Conservation (phyloP, 2,888 invertebrate genomes). For the Plebejus anna region DNA sequence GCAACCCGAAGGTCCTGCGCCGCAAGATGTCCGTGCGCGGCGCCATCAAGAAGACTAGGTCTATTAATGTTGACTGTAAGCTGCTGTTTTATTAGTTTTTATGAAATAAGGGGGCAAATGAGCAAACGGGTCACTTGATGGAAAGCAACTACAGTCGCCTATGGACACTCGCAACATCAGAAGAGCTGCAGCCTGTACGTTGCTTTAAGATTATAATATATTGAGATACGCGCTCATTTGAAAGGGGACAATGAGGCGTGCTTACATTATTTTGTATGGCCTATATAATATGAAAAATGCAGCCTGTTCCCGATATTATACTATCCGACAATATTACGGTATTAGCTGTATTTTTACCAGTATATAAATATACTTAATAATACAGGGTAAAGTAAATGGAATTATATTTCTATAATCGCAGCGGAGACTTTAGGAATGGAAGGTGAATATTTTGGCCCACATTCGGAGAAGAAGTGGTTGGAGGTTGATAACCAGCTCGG, state of each 20-base stretch:
- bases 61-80: slow-evolving; percentile 94
- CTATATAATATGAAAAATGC: too few relatives aligned
- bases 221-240: too few relatives aligned
- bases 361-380: neutral
- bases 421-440: slow-evolving; percentile 91
- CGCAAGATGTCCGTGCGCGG: slow-evolving; percentile 93
- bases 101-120: neutral
- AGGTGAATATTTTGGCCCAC: slow-evolving; percentile 74
- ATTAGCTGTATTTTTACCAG: neutral
- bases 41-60: slow-evolving; percentile 95
- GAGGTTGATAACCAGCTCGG: slow-evolving; percentile 62
- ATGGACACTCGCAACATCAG: too few relatives aligned
- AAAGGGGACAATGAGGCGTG: too few relatives aligned
- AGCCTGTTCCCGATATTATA: too few relatives aligned
- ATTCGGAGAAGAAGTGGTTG: slow-evolving; percentile 69
- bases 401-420: slow-evolving; percentile 50
- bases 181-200: too few relatives aligned
- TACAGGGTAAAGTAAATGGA: too few relatives aligned
- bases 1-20: slow-evolving; percentile 77
- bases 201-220: too few relatives aligned
- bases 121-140: neutral
- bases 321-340: too few relatives aligned
- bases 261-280: too few relatives aligned
- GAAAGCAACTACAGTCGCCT: too few relatives aligned
- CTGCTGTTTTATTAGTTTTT: slow-evolving; percentile 39